phyloP scores from a whole-genome alignment of 2,797 vertebrate genomes.

The Lindbergichthys nudifrons region DNA sequence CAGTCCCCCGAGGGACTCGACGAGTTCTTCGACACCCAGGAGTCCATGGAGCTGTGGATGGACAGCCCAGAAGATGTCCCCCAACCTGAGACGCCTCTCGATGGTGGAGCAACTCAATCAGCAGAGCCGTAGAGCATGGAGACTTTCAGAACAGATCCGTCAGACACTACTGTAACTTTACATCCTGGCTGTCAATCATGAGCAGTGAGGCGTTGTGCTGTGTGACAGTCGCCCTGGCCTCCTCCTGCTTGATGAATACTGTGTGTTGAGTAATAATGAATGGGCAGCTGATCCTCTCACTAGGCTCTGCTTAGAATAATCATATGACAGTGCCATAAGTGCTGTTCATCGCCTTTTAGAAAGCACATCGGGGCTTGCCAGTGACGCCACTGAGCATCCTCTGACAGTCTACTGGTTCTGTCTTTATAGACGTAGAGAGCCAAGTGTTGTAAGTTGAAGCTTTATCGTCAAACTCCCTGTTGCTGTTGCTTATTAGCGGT shows the following conservation, averaged over 20 bases:
- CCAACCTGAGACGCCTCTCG: slow-evolving; percentile 58
- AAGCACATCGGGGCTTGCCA: slow-evolving; percentile 1
- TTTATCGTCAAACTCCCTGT: slow-evolving; percentile 16
- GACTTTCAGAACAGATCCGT: neutral
- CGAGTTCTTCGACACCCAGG: slow-evolving; percentile 85
- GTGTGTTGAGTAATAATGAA: neutral
- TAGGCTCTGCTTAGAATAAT: slow-evolving; percentile 10
- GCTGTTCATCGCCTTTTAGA: slow-evolving; percentile 30
- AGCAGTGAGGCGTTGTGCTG: slow-evolving; percentile 16
- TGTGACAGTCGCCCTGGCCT: slow-evolving; percentile 7
- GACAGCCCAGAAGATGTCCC: slow-evolving; percentile 66
- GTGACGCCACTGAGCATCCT: slow-evolving; percentile 21
- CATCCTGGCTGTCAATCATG: slow-evolving; percentile 1
- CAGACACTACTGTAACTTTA: slow-evolving; percentile 15
- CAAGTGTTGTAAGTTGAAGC: neutral
- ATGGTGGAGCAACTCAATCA: slow-evolving; percentile 64
- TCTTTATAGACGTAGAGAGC: slow-evolving; percentile 8
- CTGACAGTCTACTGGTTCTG: slow-evolving; percentile 18
- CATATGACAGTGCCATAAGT: slow-evolving; percentile 1
- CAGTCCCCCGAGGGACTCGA: slow-evolving; percentile 82
- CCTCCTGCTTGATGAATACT: slow-evolving; percentile 10
- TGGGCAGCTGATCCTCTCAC: slow-evolving; percentile 28
- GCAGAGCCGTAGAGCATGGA: slow-evolving; percentile 64
- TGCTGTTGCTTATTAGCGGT: neutral
- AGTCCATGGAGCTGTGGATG: slow-evolving; percentile 80